These are phyloP conservation scores for Drosophila imparisetae DNA, from an alignment of 2,888 invertebrate genomes.

Conservation along the genomic window DNA sequence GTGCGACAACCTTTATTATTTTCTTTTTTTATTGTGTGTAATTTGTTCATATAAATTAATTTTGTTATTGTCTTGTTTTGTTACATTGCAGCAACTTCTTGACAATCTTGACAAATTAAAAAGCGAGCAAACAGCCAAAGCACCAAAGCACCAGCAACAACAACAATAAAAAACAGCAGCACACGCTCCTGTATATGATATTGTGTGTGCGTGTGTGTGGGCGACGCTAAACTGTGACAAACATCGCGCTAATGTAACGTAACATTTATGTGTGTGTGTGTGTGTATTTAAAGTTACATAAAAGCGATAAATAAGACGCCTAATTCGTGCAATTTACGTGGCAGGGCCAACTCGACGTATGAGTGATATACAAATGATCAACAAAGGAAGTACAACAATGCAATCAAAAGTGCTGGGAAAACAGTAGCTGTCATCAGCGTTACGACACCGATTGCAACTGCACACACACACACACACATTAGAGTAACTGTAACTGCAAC, in stretches of 20 bases:
- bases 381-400: constrained; percentile 44
- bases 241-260: constrained; percentile 34
- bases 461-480: background rate
- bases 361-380: constrained; percentile 54
- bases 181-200: constrained; percentile 28
- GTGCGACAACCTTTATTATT: constrained; percentile 47
- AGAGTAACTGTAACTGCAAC: background rate
- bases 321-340: constrained; percentile 63
- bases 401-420: constrained; percentile 25
- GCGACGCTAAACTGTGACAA: constrained; percentile 23
- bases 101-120: constrained; percentile 52
- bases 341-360: constrained; percentile 55
- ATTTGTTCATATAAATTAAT: constrained; percentile 2
- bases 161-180: constrained; percentile 30
- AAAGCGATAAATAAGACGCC: constrained; percentile 55
- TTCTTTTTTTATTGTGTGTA: constrained; percentile 4
- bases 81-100: constrained; percentile 32
- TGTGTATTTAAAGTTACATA: constrained; percentile 40
- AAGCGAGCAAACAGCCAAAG: constrained; percentile 32
- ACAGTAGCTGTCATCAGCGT: constrained; percentile 9
- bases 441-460: constrained; percentile 4
- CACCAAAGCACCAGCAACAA: constrained; percentile 9
- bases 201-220: constrained; percentile 15
- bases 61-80: constrained; percentile 13
- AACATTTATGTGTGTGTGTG: constrained; percentile 31